Evolutionary conservation across 2,797 vertebrate genomes (phyloP).

Genomic region (Onychomys leucogaster): DNA sequence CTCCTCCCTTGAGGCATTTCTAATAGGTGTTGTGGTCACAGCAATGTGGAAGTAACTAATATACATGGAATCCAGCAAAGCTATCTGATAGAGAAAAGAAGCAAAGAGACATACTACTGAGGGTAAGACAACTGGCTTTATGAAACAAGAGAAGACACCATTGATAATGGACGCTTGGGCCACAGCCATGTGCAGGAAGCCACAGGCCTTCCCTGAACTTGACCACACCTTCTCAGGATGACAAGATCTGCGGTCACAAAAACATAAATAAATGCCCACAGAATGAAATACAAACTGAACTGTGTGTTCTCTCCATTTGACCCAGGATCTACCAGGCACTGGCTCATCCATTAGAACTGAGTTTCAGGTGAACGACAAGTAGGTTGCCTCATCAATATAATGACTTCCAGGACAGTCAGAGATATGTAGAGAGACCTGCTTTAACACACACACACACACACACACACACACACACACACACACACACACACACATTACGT

Average conservation of each 20-base stretch:
- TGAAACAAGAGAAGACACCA: background rate
- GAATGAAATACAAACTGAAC: conserved; percentile 28
- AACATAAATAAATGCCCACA: conserved; percentile 28
- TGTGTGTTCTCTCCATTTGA: background rate
- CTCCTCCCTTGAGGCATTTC: background rate
- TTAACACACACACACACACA: background rate
- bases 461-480: too few relatives aligned
- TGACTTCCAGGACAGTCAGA: background rate
- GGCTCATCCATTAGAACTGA: background rate
- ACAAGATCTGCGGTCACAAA: conserved; percentile 19
- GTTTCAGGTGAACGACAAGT: background rate
- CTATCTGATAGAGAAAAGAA: background rate
- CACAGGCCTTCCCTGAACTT: background rate
- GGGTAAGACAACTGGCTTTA: background rate
- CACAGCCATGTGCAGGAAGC: background rate
- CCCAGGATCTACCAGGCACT: background rate
- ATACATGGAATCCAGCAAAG: background rate
- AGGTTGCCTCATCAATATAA: background rate
- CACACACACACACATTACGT: background rate
- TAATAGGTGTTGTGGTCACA: background rate
- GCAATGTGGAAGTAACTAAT: background rate
- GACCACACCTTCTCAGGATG: background rate
- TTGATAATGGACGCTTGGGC: background rate
- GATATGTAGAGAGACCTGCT: background rate
- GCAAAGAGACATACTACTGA: background rate